These are phyloP conservation scores for Pandion haliaetus DNA, from an alignment of 2,113 vertebrate species.

Conservation along the genomic window DNA sequence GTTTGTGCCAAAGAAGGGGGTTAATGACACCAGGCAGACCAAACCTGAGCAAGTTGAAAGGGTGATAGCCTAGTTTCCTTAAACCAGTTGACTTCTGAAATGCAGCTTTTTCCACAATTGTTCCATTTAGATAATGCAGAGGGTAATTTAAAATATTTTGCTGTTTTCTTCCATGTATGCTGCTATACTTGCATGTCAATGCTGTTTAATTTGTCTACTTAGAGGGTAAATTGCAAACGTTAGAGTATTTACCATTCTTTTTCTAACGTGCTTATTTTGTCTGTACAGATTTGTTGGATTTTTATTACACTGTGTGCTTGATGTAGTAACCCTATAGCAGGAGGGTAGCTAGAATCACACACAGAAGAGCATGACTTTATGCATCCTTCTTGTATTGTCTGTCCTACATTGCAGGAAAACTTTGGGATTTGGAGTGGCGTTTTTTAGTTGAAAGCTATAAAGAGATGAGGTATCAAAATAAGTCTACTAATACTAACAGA, in stretches of 20 bases:
- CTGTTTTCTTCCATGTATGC: background rate
- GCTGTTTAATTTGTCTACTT: background rate
- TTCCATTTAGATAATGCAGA: background rate
- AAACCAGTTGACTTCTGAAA: background rate
- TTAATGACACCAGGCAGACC: background rate
- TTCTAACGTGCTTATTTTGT: background rate
- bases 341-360: background rate
- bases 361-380: background rate
- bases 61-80: background rate
- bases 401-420: background rate
- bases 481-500: background rate
- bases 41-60: background rate
- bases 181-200: background rate
- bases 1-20: background rate
- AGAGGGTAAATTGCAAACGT: background rate
- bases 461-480: background rate
- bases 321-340: background rate
- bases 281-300: background rate
- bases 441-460: background rate
- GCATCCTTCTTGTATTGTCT: background rate
- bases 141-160: background rate
- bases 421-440: background rate
- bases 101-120: background rate
- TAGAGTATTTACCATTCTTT: background rate
- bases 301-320: background rate